Evolutionary conservation across 2,888 invertebrate species (phyloP), one percentile per base, ranked within the genome.

Genomic region (Drosophila picticornis): DNA sequence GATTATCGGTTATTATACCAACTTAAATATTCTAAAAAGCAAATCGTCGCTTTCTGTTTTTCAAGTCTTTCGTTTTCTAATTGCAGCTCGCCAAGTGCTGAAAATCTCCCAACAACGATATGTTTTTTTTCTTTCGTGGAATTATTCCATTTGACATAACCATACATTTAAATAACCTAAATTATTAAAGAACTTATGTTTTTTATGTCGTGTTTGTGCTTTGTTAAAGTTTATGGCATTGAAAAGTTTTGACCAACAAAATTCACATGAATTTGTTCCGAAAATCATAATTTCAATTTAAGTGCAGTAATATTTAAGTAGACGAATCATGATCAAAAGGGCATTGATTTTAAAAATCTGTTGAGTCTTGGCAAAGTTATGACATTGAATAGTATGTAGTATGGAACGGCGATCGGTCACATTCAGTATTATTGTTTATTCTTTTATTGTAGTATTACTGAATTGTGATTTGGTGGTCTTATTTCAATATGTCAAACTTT

Each of bases 1-100:
- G 32, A 40, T 55, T 31, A 55, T 29, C 55, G 11, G 13, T 29
- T 55, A 55, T 63, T 38, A 10, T 25, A 7, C 19, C 25, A 48
- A 29, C 48, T 31, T 29, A 6, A 32, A 16, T 27, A 27, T 36
- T 36, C 34, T 32, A 16, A 56, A 25, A n/a, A 9, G 7, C 36
- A 51, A 34, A 36, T 10, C 25, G 31, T 6, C 13, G 16, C 16
- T 31, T 57, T 31, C 29, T 22, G 57, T 4, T 55, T 38, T 51
- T 25, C 25, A 25, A 25, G 4, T 25, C 25, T 46, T 46, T 16
- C 25, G 25, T 46, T 46, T 25, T 16, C 46, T 46, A 46, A 46
- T 46, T 16, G 25, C 22, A 46, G 16, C 22, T 22, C 10, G 5
- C 40, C 40, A 7, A 46, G 7, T 46, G 46, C 25, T 46, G 25